phyloP scores from a whole-genome alignment of 37 sponge, comb jelly and placozoan genomes.

The Crambe crambe region DNA sequence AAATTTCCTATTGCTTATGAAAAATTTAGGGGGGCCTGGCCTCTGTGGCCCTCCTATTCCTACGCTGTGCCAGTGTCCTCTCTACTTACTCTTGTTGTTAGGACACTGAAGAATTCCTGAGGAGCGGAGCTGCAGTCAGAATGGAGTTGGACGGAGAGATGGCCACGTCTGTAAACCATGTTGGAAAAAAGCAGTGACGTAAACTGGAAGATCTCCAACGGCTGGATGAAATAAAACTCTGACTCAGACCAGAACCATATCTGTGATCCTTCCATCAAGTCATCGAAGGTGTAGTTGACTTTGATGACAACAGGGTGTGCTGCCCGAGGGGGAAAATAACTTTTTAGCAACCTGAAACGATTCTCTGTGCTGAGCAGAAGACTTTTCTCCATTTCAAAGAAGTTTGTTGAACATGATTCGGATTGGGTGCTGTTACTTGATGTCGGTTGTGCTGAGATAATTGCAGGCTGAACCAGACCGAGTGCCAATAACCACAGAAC shows the following conservation, averaged over 20 bases:
- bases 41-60: too few relatives aligned
- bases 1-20: too few relatives aligned
- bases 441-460: too few relatives aligned
- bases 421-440: too few relatives aligned
- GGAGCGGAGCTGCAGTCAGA: neutral
- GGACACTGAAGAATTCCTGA: neutral
- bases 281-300: slow-evolving; percentile 4
- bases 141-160: neutral
- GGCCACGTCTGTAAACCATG: neutral
- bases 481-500: too few relatives aligned
- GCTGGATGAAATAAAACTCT: slow-evolving; percentile 34
- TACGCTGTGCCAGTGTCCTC: too few relatives aligned
- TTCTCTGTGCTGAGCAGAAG: neutral
- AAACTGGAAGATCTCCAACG: slow-evolving; percentile 34
- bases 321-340: slow-evolving; percentile 25
- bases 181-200: slow-evolving; percentile 36
- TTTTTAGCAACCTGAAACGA: slow-evolving; percentile 4
- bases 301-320: slow-evolving; percentile 32
- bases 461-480: too few relatives aligned
- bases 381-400: neutral
- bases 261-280: neutral
- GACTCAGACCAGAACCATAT: slow-evolving; percentile 42
- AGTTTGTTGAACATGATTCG: slow-evolving; percentile 10
- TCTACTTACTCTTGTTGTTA: slow-evolving; percentile 25
- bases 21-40: too few relatives aligned